A percentile compares a stretch with the other conserved stretches of the same genome.
These are phyloP conservation scores for Echinometra lucunter DNA, from an alignment of 53 echinoderm and acorn worm genomes.

Conservation along the genomic window DNA sequence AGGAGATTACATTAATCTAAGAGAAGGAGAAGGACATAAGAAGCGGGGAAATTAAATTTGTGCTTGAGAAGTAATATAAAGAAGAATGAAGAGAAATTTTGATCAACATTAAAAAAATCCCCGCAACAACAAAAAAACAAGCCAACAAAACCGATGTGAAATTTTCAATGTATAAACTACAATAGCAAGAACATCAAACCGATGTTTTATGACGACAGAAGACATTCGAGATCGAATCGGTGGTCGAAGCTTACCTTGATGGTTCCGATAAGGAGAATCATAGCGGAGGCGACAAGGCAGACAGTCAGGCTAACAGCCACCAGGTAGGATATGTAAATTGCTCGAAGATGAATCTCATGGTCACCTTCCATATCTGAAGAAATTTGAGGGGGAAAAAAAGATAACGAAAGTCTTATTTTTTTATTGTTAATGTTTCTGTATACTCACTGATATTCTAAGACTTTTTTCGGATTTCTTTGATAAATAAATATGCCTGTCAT, in stretches of 20 bases:
- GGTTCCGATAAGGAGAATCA: constrained; percentile 54
- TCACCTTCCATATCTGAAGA: constrained; percentile 53
- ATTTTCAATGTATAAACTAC: background rate
- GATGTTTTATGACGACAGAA: background rate
- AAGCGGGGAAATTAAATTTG: no score
- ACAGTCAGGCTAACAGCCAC: constrained; percentile 48
- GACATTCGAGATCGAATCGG: background rate
- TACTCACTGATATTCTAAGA: no score
- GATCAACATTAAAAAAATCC: no score
- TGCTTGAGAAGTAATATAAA: no score
- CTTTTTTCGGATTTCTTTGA: no score
- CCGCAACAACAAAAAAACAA: no score
- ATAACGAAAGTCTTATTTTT: no score
- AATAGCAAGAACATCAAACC: background rate
- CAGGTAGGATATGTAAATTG: constrained; percentile 38
- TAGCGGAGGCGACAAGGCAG: constrained; percentile 42
- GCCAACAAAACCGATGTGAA: no score
- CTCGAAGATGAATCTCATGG: background rate
- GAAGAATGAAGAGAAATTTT: background rate
- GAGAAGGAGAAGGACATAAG: background rate
- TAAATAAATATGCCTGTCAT: no score
- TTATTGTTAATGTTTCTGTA: no score
- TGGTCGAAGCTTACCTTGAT: constrained; percentile 38
- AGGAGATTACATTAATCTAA: background rate
- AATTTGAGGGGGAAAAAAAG: background rate